Base-by-base conservation (phyloP, 2,888 invertebrate genomes). In the Salpingus planirostris region DNA sequence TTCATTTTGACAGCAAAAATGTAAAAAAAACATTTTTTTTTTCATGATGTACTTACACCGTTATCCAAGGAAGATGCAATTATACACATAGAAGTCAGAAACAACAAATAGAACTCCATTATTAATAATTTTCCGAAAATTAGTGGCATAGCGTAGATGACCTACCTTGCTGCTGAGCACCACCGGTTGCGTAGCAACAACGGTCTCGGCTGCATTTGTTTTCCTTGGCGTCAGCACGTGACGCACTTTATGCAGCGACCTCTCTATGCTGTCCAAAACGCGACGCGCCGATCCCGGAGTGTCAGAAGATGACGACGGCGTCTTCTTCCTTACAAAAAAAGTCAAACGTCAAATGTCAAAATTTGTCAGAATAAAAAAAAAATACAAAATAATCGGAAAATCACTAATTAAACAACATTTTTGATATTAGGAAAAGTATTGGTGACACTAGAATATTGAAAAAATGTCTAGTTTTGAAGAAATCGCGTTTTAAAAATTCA, bases 231-330 rank as follows among this genome's bases (percentile, higher is more conserved):
- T 85, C 21, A 86, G 64, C 52, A 82, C 76, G 44, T 73, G 73
- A 43, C 76, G 70, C 43, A 86, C 73, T 36, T 68, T 69, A 49
- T 80, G 75, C 36, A 81, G 62, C 18, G 78, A 76, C 35, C 78
- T 68, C 59, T 85, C 85, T 33, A 85, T 67, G 49, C 77, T 78
- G 21, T 78, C 80, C 34, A 84, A 68, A 30, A 70, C 65, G 50
- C 75, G 74, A 32, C 72, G 67, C 2, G 74, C 71, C 33, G 75
- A 74, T 29, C 70, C 65, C 3, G 70, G 66, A 22, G 68, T 68
- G 21, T 61, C 52, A 7, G 42, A 33, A 2, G 50, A 35, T n/a
- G n/a, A n/a, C 8, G 40, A 48, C 3, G 59, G 55, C 11, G 59
- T 55, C 24, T 33, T 42, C 27, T 40, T 43, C 33, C 40, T 44